Evolutionary conservation across 2,113 vertebrate species (phyloP).

Genomic region (Zingel zingel): DNA sequence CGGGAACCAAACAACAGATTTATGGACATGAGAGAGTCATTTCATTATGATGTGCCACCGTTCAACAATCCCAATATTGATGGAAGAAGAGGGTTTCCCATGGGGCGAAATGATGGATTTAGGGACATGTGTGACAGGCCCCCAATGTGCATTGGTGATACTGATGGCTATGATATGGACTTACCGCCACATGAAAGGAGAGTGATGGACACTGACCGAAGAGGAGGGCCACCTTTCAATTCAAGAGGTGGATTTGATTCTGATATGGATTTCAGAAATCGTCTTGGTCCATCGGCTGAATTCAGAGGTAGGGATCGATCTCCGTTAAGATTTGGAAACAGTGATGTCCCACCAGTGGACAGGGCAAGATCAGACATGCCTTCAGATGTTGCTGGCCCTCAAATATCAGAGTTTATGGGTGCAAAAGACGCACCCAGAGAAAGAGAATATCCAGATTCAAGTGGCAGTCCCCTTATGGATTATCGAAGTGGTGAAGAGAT

Average conservation of each 20-base stretch:
- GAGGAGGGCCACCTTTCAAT: constrained; percentile 85
- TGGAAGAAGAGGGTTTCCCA: constrained; percentile 79
- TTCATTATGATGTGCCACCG: constrained; percentile 86
- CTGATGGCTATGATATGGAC: constrained; percentile 77
- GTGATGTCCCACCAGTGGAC: constrained; percentile 66
- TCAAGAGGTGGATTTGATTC: constrained; percentile 84
- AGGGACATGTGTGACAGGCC: constrained; percentile 77
- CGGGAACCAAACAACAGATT: constrained; percentile 79
- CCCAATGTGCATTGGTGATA: constrained; percentile 65
- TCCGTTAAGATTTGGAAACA: constrained; percentile 77
- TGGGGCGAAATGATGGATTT: constrained; percentile 78
- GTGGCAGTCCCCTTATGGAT: constrained; percentile 72
- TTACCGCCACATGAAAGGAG: constrained; percentile 83
- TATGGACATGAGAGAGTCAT: constrained; percentile 89
- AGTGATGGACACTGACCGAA: constrained; percentile 90
- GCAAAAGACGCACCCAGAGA: constrained; percentile 61
- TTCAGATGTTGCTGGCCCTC: constrained; percentile 63
- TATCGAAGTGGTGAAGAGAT: constrained; percentile 82
- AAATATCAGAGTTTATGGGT: constrained; percentile 67
- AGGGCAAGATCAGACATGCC: constrained; percentile 73
- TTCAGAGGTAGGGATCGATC: constrained; percentile 80
- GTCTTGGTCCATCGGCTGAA: constrained; percentile 85
- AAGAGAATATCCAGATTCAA: constrained; percentile 69
- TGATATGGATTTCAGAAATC: constrained; percentile 91
- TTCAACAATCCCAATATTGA: constrained; percentile 83